Conservation (phyloP, 2,888 invertebrate species). For the Emmelina monodactyla region DNA sequence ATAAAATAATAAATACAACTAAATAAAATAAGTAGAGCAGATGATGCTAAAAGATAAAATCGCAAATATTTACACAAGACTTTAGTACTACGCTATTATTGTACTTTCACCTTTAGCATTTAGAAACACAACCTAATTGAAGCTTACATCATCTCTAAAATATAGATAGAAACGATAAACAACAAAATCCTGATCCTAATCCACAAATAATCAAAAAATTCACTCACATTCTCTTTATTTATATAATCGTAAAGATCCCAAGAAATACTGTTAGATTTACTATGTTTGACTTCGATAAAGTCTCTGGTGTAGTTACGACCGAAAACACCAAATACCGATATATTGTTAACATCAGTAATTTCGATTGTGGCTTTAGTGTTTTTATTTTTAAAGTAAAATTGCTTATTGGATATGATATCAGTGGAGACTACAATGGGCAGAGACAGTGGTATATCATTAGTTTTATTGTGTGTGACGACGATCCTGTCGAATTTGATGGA, state of each 20-base stretch:
- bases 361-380: constrained; percentile 23
- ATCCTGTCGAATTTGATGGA: constrained; percentile 31
- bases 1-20: neutral
- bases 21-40: neutral
- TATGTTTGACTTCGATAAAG: constrained; percentile 14
- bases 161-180: constrained; percentile 46
- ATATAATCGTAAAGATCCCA: constrained; percentile 28
- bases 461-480: constrained; percentile 30
- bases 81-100: too few relatives aligned
- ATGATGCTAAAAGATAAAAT: too few relatives aligned
- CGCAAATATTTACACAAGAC: too few relatives aligned
- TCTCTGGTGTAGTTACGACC: constrained; percentile 33
- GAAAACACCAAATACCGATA: constrained; percentile 34
- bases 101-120: neutral
- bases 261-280: constrained; percentile 15
- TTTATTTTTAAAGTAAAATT: constrained; percentile 22
- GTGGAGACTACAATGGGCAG: constrained; percentile 33
- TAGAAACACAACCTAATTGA: neutral
- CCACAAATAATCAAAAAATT: constrained; percentile 51
- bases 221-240: constrained; percentile 34
- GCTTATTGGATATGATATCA: constrained; percentile 17
- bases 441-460: constrained; percentile 22
- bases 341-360: constrained; percentile 21
- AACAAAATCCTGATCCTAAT: constrained; percentile 40
- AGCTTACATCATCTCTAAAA: constrained; percentile 50